Conservation (phyloP, 2,113 vertebrate genomes). For the Uropsilus gracilis region DNA sequence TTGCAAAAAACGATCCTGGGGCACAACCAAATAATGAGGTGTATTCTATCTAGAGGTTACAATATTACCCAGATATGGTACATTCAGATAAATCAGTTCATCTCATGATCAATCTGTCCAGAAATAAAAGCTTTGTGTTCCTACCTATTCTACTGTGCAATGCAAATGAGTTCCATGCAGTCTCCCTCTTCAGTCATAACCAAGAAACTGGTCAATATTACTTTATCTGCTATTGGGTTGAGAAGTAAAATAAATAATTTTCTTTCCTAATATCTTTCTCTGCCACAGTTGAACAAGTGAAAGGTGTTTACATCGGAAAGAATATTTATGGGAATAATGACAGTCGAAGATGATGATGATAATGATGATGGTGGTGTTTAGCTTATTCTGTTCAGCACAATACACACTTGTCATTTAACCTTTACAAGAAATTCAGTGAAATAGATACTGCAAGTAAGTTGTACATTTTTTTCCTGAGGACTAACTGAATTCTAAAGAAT, state of each 20-base stretch:
- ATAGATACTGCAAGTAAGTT: neutral
- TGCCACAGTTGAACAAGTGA: neutral
- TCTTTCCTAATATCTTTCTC: neutral
- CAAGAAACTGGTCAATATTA: neutral
- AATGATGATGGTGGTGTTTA: neutral
- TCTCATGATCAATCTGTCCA: neutral
- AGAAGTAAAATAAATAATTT: neutral
- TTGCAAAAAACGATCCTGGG: slow-evolving; percentile 57
- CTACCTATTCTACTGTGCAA: neutral
- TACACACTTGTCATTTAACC: neutral
- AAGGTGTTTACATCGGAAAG: neutral
- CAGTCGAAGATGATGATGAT: neutral
- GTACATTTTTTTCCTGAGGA: neutral
- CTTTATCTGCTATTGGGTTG: neutral
- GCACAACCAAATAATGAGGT: slow-evolving; percentile 29
- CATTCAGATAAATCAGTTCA: neutral
- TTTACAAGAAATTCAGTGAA: neutral
- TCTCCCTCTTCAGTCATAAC: neutral
- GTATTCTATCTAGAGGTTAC: neutral
- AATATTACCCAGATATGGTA: neutral
- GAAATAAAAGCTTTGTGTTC: neutral
- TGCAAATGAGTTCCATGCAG: neutral
- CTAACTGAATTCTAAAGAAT: neutral
- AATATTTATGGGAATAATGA: neutral
- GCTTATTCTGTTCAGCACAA: neutral